Evolutionary conservation across 2,888 invertebrate genomes (phyloP).

Genomic region (Agrotis exclamationis): DNA sequence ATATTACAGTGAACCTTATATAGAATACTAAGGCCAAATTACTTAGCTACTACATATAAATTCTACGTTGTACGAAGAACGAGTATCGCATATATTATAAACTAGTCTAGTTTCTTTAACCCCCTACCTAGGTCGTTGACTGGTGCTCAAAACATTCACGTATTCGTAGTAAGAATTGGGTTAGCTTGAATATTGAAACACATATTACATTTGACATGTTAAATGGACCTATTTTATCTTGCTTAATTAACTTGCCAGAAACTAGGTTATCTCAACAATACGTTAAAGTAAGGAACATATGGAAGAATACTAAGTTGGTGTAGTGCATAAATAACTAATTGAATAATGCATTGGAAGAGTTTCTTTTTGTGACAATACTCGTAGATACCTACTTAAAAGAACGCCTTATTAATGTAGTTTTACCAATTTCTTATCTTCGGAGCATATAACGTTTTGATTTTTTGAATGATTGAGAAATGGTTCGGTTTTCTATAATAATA

Average conservation of each 20-base stretch:
- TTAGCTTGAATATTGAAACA: conserved; percentile 27
- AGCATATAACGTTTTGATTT: no score
- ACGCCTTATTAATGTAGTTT: no score
- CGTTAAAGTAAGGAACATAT: not conserved
- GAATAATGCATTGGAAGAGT: not conserved
- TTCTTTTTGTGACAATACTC: no score
- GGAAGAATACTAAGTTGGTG: not conserved
- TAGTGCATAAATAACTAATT: not conserved
- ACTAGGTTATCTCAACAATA: conserved; percentile 15
- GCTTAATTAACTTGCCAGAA: conserved; percentile 14
- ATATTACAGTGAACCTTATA: not conserved
- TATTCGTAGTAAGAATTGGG: conserved; percentile 18
- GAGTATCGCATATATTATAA: not conserved
- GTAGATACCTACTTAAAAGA: not conserved
- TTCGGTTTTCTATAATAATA: no score
- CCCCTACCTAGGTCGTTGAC: conserved; percentile 26
- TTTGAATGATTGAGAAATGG: no score
- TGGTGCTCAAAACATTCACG: conserved; percentile 26
- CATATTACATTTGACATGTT: no score
- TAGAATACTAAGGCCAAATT: not conserved
- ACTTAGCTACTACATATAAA: not conserved
- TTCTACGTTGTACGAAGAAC: conserved; percentile 5
- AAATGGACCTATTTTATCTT: conserved; percentile 25
- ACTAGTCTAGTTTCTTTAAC: not conserved
- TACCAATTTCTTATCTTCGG: no score